These are phyloP conservation scores for Takifugu ocellatus DNA, from an alignment of 2,797 vertebrate genomes.

Conservation along the genomic window DNA sequence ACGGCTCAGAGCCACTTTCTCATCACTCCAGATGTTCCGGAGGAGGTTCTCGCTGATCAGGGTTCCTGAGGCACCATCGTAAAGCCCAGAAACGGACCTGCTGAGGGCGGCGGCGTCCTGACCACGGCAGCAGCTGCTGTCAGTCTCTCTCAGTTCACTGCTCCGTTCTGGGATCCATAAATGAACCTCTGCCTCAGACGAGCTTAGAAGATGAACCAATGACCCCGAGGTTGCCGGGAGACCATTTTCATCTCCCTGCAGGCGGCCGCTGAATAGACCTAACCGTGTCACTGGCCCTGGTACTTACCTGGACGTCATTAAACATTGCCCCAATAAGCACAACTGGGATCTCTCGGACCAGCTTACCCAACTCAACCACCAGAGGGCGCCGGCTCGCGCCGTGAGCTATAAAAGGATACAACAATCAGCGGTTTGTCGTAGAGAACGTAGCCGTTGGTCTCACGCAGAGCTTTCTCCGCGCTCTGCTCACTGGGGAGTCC, in stretches of 20 bases:
- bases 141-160: neutral
- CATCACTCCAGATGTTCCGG: neutral
- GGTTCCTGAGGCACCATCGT: constrained; percentile 19
- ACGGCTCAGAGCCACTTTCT: neutral
- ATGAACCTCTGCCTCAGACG: constrained; percentile 23
- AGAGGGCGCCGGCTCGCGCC: neutral
- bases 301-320: no score
- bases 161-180: constrained; percentile 9
- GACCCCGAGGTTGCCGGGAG: constrained; percentile 1
- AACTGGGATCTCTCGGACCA: neutral
- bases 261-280: no score
- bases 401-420: constrained; percentile 84
- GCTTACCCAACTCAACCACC: no score
- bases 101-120: no score
- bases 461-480: constrained; percentile 90
- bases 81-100: constrained; percentile 31
- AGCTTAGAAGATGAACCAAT: constrained; percentile 38
- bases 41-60: no score
- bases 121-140: constrained; percentile 9
- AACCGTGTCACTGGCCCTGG: neutral
- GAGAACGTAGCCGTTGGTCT: constrained; percentile 92
- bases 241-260: no score
- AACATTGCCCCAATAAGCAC: neutral
- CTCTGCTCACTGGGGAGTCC: constrained; percentile 91
- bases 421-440: constrained; percentile 94